Base-by-base conservation (phyloP, 2,113 vertebrate genomes). In the Eonycteris spelaea region DNA sequence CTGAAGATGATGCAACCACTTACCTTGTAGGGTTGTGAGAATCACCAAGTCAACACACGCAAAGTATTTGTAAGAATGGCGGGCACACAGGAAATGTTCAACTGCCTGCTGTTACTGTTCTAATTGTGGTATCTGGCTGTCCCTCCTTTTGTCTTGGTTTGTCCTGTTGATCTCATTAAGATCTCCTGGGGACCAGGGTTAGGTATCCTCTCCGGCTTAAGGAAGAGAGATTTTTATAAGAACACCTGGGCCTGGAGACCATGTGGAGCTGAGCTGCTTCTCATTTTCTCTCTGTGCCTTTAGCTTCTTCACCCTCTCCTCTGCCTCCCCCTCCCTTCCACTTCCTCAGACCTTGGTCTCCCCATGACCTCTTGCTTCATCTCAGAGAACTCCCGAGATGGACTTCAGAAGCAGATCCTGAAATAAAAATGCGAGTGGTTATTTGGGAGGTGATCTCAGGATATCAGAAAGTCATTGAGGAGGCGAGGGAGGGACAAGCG, bases 61-160 rank as follows among this genome's bases (percentile, higher is more conserved):
- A 4, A 24, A 45, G 33, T 22, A 57, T 22, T 57, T n/a, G 22
- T 16, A 30, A 38, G 53, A 75, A 30, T 2, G 1, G 6, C 18
- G 16, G 63, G 51, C 45, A 30, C 45, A 7, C 2, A 4, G 59
- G 51, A 55, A 11, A 4, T 2, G 1, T n/a, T 51, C 38, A 16
- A 61, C 70, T 3, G 10, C 15, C 16, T 4, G 2, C n/a, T 30
- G 3, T 22, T 7, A 14, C 80, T 8, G 2, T 14, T 45, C 57
- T 35, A 10, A 43, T 6, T 7, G 0, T 1, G n/a, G 13, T 18
- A 9, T 8, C 51, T 2, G 26, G 19, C 82, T 7, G 19, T 12
- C 18, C 15, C 5, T 38, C 4, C 11, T 28, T 33, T 79, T 8
- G 1, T 40, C 19, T 79, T 57, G 21, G 24, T 55, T 83, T 95